Evolutionary conservation across 2,888 invertebrate species (phyloP).

Genomic region (Drepana falcataria): DNA sequence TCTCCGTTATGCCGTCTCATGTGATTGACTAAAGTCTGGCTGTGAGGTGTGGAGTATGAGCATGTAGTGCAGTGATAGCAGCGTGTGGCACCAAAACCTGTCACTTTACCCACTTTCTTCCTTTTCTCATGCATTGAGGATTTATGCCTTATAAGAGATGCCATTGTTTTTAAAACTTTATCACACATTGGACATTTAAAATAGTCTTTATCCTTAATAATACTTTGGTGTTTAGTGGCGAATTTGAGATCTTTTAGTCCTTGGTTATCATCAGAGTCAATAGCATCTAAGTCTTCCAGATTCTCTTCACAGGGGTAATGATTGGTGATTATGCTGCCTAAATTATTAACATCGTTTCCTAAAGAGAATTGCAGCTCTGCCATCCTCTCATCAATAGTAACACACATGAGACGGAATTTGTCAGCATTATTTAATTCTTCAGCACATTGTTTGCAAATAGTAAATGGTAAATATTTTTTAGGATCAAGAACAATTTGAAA

Average conservation of each 20-base stretch:
- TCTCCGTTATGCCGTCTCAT: constrained; percentile 67
- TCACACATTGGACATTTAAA: constrained; percentile 46
- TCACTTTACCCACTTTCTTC: constrained; percentile 52
- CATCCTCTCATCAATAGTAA: constrained; percentile 45
- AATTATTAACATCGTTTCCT: neutral
- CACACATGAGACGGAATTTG: constrained; percentile 52
- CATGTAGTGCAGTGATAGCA: constrained; percentile 66
- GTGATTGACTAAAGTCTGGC: constrained; percentile 68
- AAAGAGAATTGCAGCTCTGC: constrained; percentile 11
- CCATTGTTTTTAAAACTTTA: constrained; percentile 48
- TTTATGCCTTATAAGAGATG: constrained; percentile 52
- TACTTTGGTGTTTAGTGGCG: neutral
- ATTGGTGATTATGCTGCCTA: neutral
- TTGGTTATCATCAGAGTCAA: neutral
- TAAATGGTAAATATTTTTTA: constrained; percentile 39
- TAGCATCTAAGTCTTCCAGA: neutral
- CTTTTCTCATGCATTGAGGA: constrained; percentile 59
- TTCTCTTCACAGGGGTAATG: neutral
- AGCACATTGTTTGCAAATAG: constrained; percentile 48
- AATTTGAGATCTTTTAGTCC: constrained; percentile 7
- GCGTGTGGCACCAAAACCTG: constrained; percentile 54
- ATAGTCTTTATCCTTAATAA: neutral
- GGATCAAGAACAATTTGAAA: constrained; percentile 44
- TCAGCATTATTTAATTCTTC: constrained; percentile 44
- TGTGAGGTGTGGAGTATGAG: constrained; percentile 62